Evolutionary conservation across 2,797 vertebrate species (phyloP).

Genomic region (Alosa sapidissima): DNA sequence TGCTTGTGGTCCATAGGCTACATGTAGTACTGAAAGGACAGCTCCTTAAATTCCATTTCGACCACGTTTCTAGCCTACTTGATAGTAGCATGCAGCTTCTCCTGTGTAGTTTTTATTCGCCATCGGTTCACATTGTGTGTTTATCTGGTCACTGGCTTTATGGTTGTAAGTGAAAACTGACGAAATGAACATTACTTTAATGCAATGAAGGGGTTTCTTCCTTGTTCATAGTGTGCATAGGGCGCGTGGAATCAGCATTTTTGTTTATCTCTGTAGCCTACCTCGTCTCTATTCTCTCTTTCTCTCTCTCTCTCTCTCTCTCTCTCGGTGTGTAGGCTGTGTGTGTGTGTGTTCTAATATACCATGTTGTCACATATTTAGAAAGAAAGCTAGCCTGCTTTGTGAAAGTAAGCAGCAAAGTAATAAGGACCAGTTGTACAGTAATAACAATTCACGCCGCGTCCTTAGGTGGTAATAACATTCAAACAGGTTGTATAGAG

Average conservation of each 20-base stretch:
- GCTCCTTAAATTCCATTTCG: constrained; percentile 48
- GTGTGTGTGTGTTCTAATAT: too few species aligned
- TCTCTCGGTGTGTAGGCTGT: neutral
- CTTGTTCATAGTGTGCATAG: neutral
- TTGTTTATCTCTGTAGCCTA: neutral
- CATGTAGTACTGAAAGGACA: constrained; percentile 69
- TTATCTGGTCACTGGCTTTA: neutral
- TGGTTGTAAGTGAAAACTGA: neutral
- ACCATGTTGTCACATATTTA: too few species aligned
- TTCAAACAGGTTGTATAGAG: constrained; percentile 3
- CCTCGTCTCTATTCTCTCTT: neutral
- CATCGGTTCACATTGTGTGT: neutral
- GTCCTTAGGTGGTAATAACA: neutral
- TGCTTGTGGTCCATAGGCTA: constrained; percentile 4
- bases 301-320: neutral
- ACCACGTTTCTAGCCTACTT: neutral
- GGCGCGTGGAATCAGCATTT: neutral
- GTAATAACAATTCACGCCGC: neutral
- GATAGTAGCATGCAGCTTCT: neutral
- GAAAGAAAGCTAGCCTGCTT: neutral
- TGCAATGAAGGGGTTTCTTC: neutral
- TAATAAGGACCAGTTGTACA: neutral
- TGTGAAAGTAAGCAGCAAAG: neutral
- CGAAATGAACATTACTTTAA: neutral
- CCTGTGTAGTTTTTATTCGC: neutral